Base-by-base conservation (phyloP, 92 coral and sea anemone species). In the Umimayanthus chanpuru region DNA sequence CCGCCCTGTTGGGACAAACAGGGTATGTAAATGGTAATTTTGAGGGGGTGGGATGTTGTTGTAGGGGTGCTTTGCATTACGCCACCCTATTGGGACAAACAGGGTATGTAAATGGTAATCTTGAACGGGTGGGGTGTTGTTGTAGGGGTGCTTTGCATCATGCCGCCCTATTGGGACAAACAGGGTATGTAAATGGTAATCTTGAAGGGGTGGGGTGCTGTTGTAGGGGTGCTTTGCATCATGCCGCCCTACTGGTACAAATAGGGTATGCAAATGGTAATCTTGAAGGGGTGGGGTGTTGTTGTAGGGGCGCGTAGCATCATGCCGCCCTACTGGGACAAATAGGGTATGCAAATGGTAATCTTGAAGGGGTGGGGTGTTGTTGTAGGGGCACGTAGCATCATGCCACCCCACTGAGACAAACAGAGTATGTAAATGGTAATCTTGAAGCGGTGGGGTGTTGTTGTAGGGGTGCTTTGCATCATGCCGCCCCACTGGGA, bases 111-210 rank as follows among this genome's bases (percentile, higher is more conserved):
- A 6, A 11, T 9, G 7, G 50, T 6, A 47, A 47, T 47, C 11
- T 47, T 1, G 1, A 47, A 11, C 50, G 7, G 50, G 11, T 47
- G n/a, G n/a, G n/a, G n/a, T n/a, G n/a, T n/a, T n/a, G n/a, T n/a
- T n/a, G n/a, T n/a, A 91, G 99, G 68, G 96, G 96, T n/a, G 97
- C 99, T 9, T 76, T 97, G 39, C 99, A 97, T 55, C 98, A 97
- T 88, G 99, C 99, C 18, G 99, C 99, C n/a, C 91, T 97, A 30
- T 90, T 97, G 39, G 99, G 99, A 32, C 99, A 97, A 82, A 97
- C 99, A 66, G 99, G 99, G 99, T 97, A 72, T 36, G 90, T 49
- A 38, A 15, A 0, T 78, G 5, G 36, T 11, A 9, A 47, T 47
- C 50, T 9, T 11, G 11, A 47, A 47, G 10, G 50, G 50, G 0